Evolutionary conservation across 1,140 invertebrate genomes (phyloP), one percentile per base, ranked within the genome.

Genomic region (Aphis gossypii): DNA sequence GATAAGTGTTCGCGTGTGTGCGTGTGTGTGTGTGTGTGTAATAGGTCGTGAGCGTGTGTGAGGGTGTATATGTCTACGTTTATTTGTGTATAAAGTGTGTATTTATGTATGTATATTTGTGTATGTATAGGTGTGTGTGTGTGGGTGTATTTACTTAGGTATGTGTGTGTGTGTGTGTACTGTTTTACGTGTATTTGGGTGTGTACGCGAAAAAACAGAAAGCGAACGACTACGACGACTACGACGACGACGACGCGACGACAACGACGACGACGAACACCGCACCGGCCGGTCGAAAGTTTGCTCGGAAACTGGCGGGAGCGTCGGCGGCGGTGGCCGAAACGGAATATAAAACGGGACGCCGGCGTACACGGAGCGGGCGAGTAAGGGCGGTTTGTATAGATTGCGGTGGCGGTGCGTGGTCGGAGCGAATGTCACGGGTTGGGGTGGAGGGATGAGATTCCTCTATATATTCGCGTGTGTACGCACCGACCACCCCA

Each of bases 261-360:
- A 41, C 44, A 41, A 86, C 20, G 5, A 30, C 82, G 30, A n/a
- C 44, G 30, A 38, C 92, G 76, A 92, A 93, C 92, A 56, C 48
- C 92, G 38, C 89, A 93, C 92, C 92, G 82, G 35, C 48, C 48
- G 46, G 89, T 90, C 56, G 76, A 54, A 86, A 38, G 92, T 82
- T 86, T 68, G 82, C 92, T 93, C 92, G 92, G 76, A 93, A 84
- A 93, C 92, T 93, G 92, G 76, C 82, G 82, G 82, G 68, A 93
- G 82, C 68, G 35, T 82, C 92, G 92, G 48, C 76, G 68, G n/a
- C 92, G n/a, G 68, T 35, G 41, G 54, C 68, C n/a, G 23, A 46
- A 7, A 30, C 68, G 90, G 60, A n/a, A 76, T 76, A 35, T 41
- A 41, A 41, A 41, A n/a, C 30, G 60, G 60, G 82, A 23, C n/a